phyloP scores from a whole-genome alignment of 1,140 invertebrate genomes.

The Batillaria attramentaria region DNA sequence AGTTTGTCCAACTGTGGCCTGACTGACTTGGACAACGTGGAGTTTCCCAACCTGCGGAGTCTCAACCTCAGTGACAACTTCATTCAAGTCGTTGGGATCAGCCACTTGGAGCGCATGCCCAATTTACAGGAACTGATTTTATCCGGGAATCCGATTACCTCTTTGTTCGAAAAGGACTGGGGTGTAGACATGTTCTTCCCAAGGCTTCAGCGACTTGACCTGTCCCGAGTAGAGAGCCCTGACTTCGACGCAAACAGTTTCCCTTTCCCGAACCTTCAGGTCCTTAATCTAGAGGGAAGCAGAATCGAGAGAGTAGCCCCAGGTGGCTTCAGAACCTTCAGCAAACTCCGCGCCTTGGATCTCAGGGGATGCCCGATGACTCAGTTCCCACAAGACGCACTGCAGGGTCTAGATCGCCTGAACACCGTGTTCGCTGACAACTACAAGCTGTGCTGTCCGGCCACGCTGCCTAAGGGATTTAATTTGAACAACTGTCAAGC shows the following conservation, averaged over 20 bases:
- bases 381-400: neutral
- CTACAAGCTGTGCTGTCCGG: constrained; percentile 43
- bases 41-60: constrained; percentile 12
- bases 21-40: neutral
- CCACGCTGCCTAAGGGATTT: constrained; percentile 31
- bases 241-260: constrained; percentile 32
- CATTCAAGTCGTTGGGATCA: neutral
- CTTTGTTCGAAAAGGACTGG: constrained; percentile 32
- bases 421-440: constrained; percentile 34
- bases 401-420: constrained; percentile 26
- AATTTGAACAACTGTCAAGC: constrained; percentile 34
- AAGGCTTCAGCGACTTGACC: neutral
- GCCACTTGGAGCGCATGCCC: constrained; percentile 11
- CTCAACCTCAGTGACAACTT: constrained; percentile 24
- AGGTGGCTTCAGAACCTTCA: constrained; percentile 43
- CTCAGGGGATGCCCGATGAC: constrained; percentile 26
- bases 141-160: constrained; percentile 29
- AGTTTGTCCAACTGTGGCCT: constrained; percentile 19
- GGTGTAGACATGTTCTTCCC: neutral
- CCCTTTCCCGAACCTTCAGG: constrained; percentile 35
- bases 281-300: neutral
- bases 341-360: constrained; percentile 36
- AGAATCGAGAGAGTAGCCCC: constrained; percentile 33
- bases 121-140: constrained; percentile 29
- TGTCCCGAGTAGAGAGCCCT: constrained; percentile 9